Conservation (phyloP, 2,888 invertebrate genomes). For the Vesta saturnalis region DNA sequence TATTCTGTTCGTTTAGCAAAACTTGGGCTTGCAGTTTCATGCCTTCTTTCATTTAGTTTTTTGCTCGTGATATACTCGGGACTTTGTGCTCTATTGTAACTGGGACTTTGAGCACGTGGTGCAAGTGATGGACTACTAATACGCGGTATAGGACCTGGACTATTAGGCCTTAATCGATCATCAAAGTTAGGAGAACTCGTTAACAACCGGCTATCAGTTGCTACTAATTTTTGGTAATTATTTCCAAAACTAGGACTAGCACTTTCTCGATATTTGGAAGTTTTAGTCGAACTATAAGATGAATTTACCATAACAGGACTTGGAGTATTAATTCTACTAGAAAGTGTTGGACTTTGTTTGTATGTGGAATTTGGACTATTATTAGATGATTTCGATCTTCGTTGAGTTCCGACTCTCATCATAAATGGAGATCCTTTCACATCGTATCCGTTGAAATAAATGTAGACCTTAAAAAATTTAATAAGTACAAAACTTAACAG, state of each 20-base stretch:
- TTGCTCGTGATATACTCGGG: slow-evolving; percentile 58
- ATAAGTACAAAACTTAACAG: not conserved
- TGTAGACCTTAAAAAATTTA: slow-evolving; percentile 72
- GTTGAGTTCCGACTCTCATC: slow-evolving; percentile 82
- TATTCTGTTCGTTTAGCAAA: slow-evolving; percentile 53
- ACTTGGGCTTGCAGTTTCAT: slow-evolving; percentile 53
- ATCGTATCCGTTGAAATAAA: slow-evolving; percentile 91
- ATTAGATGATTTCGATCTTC: slow-evolving; percentile 68
- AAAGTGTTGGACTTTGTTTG: slow-evolving; percentile 57
- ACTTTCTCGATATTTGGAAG: slow-evolving; percentile 36
- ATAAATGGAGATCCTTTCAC: slow-evolving; percentile 90
- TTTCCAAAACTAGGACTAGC: slow-evolving; percentile 43
- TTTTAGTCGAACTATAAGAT: slow-evolving; percentile 44
- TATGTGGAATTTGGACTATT: slow-evolving; percentile 60
- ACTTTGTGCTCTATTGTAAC: slow-evolving; percentile 56
- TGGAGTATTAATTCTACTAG: slow-evolving; percentile 53
- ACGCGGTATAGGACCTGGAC: slow-evolving; percentile 52
- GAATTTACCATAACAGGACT: slow-evolving; percentile 49
- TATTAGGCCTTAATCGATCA: slow-evolving; percentile 48
- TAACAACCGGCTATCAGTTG: slow-evolving; percentile 54
- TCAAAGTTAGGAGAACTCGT: slow-evolving; percentile 54
- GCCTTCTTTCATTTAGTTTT: slow-evolving; percentile 55
- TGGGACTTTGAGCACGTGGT: slow-evolving; percentile 55
- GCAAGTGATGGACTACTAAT: slow-evolving; percentile 55
- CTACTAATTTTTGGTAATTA: slow-evolving; percentile 55